A percentile compares a stretch with the other conserved stretches of the same genome.
phyloP scores from a whole-genome alignment of 2,113 vertebrate genomes.

The Tylochromis polylepis region DNA sequence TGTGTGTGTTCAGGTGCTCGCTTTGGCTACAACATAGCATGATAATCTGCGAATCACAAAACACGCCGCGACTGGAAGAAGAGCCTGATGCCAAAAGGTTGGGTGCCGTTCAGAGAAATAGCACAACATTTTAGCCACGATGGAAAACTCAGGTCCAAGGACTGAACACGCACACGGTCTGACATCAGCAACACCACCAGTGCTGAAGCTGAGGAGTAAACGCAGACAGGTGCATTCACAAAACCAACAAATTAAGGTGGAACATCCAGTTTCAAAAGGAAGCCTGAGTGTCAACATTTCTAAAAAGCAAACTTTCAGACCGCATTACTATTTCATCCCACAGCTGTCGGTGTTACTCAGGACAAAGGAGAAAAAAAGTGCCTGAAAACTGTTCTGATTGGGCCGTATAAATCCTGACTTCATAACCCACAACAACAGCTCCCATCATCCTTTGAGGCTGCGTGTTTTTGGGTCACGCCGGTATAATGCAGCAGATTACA shows the following conservation, averaged over 20 bases:
- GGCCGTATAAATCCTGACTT: not conserved
- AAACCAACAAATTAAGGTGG: not conserved
- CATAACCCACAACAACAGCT: not conserved
- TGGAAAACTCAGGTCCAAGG: not conserved
- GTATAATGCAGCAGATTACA: constrained; percentile 46
- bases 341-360: not conserved
- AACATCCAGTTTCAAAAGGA: not conserved
- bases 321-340: not conserved
- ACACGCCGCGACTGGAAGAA: not conserved
- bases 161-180: not conserved
- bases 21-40: not conserved
- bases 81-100: not conserved
- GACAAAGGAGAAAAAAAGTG: not conserved
- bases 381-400: not conserved
- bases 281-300: not conserved
- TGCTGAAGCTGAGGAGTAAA: not conserved
- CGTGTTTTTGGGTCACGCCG: constrained; percentile 34
- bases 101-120: not conserved
- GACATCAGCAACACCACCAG: not conserved
- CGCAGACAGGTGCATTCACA: not conserved
- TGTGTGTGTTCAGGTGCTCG: not conserved
- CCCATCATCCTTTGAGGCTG: not conserved
- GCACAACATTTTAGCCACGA: not conserved
- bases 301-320: not conserved
- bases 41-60: accelerated